phyloP scores from a whole-genome alignment of 2,113 vertebrate species.

The Ranitomeya imitator region DNA sequence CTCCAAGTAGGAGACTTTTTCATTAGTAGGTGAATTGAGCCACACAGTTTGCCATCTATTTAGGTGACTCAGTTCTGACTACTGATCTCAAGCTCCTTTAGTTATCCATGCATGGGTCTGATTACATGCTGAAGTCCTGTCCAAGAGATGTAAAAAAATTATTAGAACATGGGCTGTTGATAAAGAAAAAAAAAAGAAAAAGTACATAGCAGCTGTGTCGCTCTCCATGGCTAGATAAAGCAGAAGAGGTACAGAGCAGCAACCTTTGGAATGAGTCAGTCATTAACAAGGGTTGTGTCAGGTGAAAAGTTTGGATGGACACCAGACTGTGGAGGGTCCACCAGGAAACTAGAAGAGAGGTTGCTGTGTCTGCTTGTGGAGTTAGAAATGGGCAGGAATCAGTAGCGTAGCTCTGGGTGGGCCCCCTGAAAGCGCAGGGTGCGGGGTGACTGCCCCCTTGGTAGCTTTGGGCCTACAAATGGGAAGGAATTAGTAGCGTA shows the following conservation, averaged over 20 bases:
- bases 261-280: neutral
- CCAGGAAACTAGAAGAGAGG: neutral
- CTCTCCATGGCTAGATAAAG: neutral
- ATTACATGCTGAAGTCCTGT: too few relatives aligned
- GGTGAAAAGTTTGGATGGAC: neutral
- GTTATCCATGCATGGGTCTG: neutral
- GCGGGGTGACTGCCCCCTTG: too few relatives aligned
- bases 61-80: too few relatives aligned
- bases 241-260: neutral
- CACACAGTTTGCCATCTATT: too few relatives aligned
- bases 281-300: neutral
- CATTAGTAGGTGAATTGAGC: too few relatives aligned
- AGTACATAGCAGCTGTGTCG: neutral
- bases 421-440: too few relatives aligned
- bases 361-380: neutral
- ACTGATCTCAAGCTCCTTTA: neutral
- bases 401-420: too few relatives aligned
- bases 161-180: too few relatives aligned
- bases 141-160: too few relatives aligned
- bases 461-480: too few relatives aligned
- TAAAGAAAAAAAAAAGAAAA: neutral
- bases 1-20: too few relatives aligned
- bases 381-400: neutral
- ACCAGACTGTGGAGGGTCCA: neutral
- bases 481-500: too few relatives aligned